A percentile compares a stretch with the other conserved stretches of the same genome.
These are phyloP conservation scores for Microtus pennsylvanicus DNA, from an alignment of 2,113 vertebrate species.

Conservation along the genomic window DNA sequence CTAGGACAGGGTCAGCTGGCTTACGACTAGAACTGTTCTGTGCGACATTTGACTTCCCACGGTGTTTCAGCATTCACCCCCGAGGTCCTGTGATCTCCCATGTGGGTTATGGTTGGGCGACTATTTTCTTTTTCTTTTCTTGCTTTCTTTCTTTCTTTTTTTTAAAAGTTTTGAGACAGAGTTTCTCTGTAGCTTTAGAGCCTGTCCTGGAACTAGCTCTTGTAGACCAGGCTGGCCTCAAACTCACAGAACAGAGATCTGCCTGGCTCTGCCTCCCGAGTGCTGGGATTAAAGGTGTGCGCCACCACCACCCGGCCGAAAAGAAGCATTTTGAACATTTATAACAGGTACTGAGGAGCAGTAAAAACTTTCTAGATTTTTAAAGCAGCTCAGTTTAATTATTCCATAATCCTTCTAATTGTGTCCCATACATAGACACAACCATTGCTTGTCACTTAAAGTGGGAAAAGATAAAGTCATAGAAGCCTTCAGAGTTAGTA, in stretches of 20 bases:
- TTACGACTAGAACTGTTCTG: fast-evolving
- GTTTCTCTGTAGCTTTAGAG: too few relatives aligned
- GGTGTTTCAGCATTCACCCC: background rate
- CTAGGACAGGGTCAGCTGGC: background rate
- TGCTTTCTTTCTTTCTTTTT: too few relatives aligned
- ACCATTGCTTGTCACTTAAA: background rate
- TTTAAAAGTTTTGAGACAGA: too few relatives aligned
- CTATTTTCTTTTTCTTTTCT: background rate
- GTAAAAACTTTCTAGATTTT: background rate
- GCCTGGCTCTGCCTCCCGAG: too few relatives aligned
- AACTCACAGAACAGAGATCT: too few relatives aligned
- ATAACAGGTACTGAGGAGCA: too few relatives aligned
- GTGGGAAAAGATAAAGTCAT: background rate
- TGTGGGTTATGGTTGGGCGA: background rate
- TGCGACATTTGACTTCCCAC: background rate
- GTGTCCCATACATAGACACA: background rate
- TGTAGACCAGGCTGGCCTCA: too few relatives aligned
- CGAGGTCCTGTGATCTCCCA: fast-evolving
- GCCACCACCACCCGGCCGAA: background rate
- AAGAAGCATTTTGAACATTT: background rate
- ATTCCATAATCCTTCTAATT: background rate
- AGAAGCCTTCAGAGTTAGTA: background rate
- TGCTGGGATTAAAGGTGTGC: too few relatives aligned
- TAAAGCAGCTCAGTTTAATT: background rate
- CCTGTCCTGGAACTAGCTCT: too few relatives aligned